Evolutionary conservation across 1,140 invertebrate genomes (phyloP), one percentile per base, ranked within the genome.

Genomic region (Sitophilus oryzae): DNA sequence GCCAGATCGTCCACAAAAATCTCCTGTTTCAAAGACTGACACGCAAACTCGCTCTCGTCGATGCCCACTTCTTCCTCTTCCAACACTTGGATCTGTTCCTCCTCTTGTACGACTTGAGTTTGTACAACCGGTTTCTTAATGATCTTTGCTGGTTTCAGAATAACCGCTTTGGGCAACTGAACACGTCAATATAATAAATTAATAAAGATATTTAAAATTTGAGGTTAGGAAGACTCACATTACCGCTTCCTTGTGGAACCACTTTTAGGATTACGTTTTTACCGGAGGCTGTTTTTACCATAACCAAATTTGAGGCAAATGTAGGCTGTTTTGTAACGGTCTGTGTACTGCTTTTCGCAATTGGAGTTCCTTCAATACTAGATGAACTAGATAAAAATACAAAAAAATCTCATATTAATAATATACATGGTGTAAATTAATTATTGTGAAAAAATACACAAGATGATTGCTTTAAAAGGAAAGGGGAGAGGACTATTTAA

Each of bases 191-290:
- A 30, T 30, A 30, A 6, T 30, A 30, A 11, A 5, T 11, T 30
- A 50, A 45, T 3, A 35, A 49, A 49, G 3, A 52, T 23, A 45
- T 18, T 22, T 25, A 50, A 19, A 18, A 30, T 46, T 30, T 14
- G 34, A 20, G 4, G 22, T n/a, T n/a, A 8, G 9, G 10, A n/a
- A 35, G 11, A 56, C 49, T 52, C 25, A 57, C 55, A 45, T 52
- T 52, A 56, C 51, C 55, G 22, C 55, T 63, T 30, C 57, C 59
- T 54, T 71, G 69, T 15, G 69, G 66, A 36, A 71, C 61, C 21
- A 71, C 69, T 57, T 71, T 69, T 9, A 71, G 42, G n/a, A 71
- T 62, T 15, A 71, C 67, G 53, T 71, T 71, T 56, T 71, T 71
- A 1, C 69, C 69, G 16, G 67, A 69, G 14, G 69, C 63, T 10